phyloP scores from a whole-genome alignment of 2,113 vertebrate species.

The Chaetodon trifascialis region DNA sequence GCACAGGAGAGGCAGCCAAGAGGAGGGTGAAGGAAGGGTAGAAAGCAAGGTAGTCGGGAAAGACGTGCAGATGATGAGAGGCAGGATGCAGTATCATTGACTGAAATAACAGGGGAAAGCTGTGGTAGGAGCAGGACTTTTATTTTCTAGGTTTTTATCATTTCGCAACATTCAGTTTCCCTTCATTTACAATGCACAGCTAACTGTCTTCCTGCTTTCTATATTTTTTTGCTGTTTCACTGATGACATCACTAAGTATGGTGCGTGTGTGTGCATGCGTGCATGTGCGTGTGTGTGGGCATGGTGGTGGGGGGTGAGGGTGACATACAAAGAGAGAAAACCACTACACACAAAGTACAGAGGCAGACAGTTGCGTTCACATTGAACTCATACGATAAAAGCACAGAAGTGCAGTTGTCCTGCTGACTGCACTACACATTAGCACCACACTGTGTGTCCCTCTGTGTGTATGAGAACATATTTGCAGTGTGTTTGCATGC shows the following conservation, averaged over 20 bases:
- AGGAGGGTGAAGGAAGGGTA: constrained; percentile 1
- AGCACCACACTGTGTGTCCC: neutral
- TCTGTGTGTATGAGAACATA: constrained; percentile 1
- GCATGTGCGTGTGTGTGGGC: neutral
- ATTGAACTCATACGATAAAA: constrained; percentile 42
- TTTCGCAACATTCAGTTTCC: neutral
- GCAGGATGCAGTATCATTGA: neutral
- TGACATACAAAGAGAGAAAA: constrained; percentile 20
- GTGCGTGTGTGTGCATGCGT: neutral
- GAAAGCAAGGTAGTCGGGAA: neutral
- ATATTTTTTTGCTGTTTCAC: constrained; percentile 17
- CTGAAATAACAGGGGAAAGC: neutral
- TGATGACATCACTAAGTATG: constrained; percentile 45
- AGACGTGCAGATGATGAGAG: neutral
- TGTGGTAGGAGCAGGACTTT: neutral
- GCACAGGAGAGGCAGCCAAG: neutral
- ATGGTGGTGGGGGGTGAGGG: neutral
- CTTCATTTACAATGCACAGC: constrained; percentile 13
- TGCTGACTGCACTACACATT: neutral
- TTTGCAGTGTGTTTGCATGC: neutral
- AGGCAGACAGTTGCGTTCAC: constrained; percentile 17
- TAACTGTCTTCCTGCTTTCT: constrained; percentile 12
- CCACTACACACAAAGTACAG: constrained; percentile 7
- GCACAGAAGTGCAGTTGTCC: constrained; percentile 3
- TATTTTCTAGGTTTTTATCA: constrained; percentile 14